A percentile compares a stretch with the other conserved stretches of the same genome.
phyloP scores from a whole-genome alignment of 2,888 invertebrate species.

The Carterocephalus palaemon region DNA sequence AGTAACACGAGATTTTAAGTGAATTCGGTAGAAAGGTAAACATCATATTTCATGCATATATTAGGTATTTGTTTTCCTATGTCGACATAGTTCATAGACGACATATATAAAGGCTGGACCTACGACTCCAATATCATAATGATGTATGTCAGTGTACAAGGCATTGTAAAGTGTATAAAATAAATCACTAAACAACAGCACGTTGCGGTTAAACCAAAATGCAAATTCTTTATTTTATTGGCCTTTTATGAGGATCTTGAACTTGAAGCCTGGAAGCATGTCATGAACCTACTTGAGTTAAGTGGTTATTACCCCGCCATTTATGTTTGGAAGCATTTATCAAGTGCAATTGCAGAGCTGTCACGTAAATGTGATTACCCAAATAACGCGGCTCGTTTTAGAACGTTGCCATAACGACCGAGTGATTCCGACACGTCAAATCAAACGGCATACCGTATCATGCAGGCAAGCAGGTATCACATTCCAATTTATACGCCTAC shows the following conservation, averaged over 20 bases:
- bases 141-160: too few relatives aligned
- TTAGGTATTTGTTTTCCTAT: too few relatives aligned
- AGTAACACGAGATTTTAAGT: too few relatives aligned
- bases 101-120: too few relatives aligned
- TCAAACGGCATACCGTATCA: too few relatives aligned
- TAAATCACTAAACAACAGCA: neutral
- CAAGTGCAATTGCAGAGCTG: constrained; percentile 6
- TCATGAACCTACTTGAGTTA: constrained; percentile 31
- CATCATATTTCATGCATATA: too few relatives aligned
- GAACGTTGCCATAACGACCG: constrained; percentile 3
- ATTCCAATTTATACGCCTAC: constrained; percentile 9
- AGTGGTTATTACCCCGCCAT: constrained; percentile 25
- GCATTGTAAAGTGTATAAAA: too few relatives aligned
- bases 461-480: too few relatives aligned
- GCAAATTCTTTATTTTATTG: constrained; percentile 61
- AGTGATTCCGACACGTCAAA: constrained; percentile 7
- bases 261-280: constrained; percentile 42
- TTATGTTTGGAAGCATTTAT: constrained; percentile 22
- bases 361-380: constrained; percentile 15
- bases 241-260: constrained; percentile 57
- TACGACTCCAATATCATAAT: too few relatives aligned
- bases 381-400: constrained; percentile 7
- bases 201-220: constrained; percentile 42
- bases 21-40: too few relatives aligned
- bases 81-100: too few relatives aligned